Evolutionary conservation across 2,113 vertebrate genomes (phyloP), one percentile per base, ranked within the genome.

Genomic region (Phyllostomus hastatus): DNA sequence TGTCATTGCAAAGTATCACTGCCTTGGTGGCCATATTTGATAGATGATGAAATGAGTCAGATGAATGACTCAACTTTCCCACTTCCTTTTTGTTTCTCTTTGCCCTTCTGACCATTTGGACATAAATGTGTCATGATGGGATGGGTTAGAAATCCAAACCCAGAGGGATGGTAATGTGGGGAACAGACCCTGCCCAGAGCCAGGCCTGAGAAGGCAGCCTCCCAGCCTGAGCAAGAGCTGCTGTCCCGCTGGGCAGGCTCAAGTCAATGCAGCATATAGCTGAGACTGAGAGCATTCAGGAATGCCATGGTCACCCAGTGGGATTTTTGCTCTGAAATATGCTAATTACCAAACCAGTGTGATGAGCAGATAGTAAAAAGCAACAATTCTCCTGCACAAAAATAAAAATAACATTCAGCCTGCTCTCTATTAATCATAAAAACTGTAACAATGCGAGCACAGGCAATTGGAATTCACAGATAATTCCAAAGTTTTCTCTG

Each of bases 401-500:
- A 90, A 43, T 84, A 35, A 72, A 88, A 86, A 69, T 73, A 86
- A 35, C 8, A 59, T 38, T n/a, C 59, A 93, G 20, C 28, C 61
- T 79, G 22, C 35, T 89, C 46, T 75, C 73, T 70, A 41, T 90
- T 73, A 82, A 88, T 69, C 31, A 84, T 20, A 80, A 52, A 83
- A 41, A 78, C 28, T 43, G 16, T 35, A 81, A 31, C 33, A 96
- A 41, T 22, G 26, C 93, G 11, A 80, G 15, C 26, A 59, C 6
- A 43, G 80, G 5, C 72, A 20, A 82, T 6, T 95, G 79, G 48
- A 93, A 93, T 80, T 91, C 43, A 59, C 22, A 72, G 70, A 35
- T 54, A 95, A 91, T 84, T 59, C 50, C 57, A 73, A 91, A 90
- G 82, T 79, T 94, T 91, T 73, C 54, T 78, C 57, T 72, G 41